These are phyloP conservation scores for Pyrrhura leucotis DNA, from an alignment of 2,797 vertebrate genomes.

Conservation along the genomic window DNA sequence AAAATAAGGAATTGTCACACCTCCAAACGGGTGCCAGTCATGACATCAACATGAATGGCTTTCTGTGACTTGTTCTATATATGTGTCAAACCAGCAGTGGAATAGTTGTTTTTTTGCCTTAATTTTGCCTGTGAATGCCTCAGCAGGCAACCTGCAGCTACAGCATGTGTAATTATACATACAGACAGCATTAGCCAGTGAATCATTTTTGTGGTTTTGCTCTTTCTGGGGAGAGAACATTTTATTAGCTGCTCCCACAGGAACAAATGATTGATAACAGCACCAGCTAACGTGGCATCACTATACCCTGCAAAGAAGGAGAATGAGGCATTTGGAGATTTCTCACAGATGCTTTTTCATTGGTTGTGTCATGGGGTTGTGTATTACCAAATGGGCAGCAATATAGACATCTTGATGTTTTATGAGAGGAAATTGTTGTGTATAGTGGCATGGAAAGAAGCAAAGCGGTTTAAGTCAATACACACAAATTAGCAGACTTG, in stretches of 20 bases:
- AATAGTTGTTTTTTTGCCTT: neutral
- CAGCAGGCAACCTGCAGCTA: slow-evolving; percentile 38
- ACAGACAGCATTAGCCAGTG: neutral
- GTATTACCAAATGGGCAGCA: neutral
- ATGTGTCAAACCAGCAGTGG: neutral
- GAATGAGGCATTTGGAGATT: neutral
- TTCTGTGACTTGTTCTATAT: neutral
- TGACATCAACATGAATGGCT: neutral
- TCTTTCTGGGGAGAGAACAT: neutral
- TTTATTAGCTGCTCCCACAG: slow-evolving; percentile 5
- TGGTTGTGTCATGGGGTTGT: neutral
- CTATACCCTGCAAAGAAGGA: neutral
- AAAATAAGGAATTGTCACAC: neutral
- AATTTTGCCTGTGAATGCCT: neutral
- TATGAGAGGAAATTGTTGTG: neutral
- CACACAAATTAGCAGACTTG: neutral
- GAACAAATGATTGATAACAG: neutral
- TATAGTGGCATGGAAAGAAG: neutral
- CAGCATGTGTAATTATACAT: slow-evolving; percentile 18
- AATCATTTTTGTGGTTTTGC: slow-evolving; percentile 5
- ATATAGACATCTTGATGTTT: neutral
- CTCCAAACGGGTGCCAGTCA: neutral
- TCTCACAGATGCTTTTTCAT: neutral
- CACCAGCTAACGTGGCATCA: neutral
- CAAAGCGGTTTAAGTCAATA: neutral